Base-by-base conservation (phyloP, 2,113 vertebrate species). In the Neoarius graeffei region DNA sequence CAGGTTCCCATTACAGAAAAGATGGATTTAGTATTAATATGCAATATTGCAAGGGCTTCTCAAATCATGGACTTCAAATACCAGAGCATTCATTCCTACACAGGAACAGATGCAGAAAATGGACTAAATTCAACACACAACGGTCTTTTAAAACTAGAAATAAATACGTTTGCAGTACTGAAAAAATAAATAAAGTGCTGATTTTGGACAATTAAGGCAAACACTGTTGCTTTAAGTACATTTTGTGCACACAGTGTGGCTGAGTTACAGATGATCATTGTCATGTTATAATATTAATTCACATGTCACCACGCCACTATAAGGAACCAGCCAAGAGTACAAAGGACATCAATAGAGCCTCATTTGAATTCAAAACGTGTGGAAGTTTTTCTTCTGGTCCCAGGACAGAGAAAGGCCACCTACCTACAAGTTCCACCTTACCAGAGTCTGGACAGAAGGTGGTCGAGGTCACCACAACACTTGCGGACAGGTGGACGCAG, bases 361-460 rank as follows among this genome's bases (percentile, higher is more conserved):
- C 59, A 86, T 35, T 81, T 42, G 62, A 88, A 83, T 84, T 87
- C 69, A 77, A 20, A 85, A 71, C 87, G 80, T 88, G 81, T 35
- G 19, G 60, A 76, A 27, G 14, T 82, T 81, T 76, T 74, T 90
- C 88, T 60, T 87, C 86, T 92, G 88, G 92, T 92, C 92, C 91
- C n/a, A 90, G 92, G 92, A 94, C 92, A 93, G 93, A 93, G 92
- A 94, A 93, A 94, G 83, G 90, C 87, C 93, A 95, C 95, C 94
- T 95, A 95, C 94, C 94, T 95, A 95, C 91, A 89, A 76, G 94
- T 91, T 94, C 92, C 93, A 93, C 89, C 94, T 94, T 94, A 95
- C 95, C 93, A 93, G 92, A 92, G 90, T 90, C 88, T 73, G 93
- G 91, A 92, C 89, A 88, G 92, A 93, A 92, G 92, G 92, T 88